phyloP scores from a whole-genome alignment of 2,888 invertebrate species.

The Nemapogon koenigi region DNA sequence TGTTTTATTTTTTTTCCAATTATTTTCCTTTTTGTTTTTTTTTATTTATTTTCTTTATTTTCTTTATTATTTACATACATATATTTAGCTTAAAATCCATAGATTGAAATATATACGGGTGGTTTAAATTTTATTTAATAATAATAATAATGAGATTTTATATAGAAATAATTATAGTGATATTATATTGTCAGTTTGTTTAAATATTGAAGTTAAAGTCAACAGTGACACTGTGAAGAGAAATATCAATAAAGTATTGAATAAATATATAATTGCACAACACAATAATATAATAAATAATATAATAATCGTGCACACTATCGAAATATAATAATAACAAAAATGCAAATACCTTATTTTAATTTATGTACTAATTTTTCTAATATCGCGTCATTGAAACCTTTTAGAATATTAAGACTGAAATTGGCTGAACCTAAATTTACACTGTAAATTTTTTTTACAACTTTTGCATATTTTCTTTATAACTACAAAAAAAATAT shows the following conservation, averaged over 20 bases:
- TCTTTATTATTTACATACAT: neutral
- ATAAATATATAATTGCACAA: no score
- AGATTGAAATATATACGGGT: slow-evolving; percentile 55
- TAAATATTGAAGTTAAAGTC: slow-evolving; percentile 13
- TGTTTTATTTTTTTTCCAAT: slow-evolving; percentile 48
- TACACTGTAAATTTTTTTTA: no score
- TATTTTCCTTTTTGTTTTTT: slow-evolving; percentile 11
- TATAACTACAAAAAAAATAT: neutral
- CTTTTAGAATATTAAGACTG: slow-evolving; percentile 59
- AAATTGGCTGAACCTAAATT: slow-evolving; percentile 28
- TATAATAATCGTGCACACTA: no score
- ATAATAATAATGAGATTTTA: slow-evolving; percentile 12
- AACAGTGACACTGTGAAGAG: no score
- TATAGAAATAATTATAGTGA: slow-evolving; percentile 13
- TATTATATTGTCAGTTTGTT: slow-evolving; percentile 23
- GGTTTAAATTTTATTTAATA: slow-evolving; percentile 30
- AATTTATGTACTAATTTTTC: no score
- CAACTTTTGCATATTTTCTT: neutral
- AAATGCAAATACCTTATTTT: no score
- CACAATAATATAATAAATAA: no score
- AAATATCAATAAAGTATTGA: no score
- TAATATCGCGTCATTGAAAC: slow-evolving; percentile 1
- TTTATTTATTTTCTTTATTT: slow-evolving; percentile 8
- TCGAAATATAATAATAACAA: no score
- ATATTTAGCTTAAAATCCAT: neutral